These are phyloP conservation scores for Pangasius macronema DNA, from an alignment of 2,797 vertebrate genomes.

Conservation along the genomic window DNA sequence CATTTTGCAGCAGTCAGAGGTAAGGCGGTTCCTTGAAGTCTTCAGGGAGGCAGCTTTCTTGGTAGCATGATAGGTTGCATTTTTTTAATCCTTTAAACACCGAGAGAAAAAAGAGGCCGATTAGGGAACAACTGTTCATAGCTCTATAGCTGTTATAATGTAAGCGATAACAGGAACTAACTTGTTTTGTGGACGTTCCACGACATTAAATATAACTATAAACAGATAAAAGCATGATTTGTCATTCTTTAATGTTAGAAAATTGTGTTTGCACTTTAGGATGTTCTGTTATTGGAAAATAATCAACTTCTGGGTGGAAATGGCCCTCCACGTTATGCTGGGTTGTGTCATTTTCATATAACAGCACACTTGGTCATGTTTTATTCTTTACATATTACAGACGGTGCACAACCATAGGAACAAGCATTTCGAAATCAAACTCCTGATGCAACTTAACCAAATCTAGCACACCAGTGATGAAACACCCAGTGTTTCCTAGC, in stretches of 20 bases:
- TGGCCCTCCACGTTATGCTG: neutral
- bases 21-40: neutral
- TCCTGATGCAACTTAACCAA: neutral
- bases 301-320: neutral
- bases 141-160: neutral
- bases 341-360: neutral
- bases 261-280: neutral
- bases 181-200: neutral
- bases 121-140: neutral
- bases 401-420: neutral
- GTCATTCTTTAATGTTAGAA: neutral
- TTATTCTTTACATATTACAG: neutral
- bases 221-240: neutral
- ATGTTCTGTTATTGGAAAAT: neutral
- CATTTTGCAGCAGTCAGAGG: neutral
- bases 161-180: slow-evolving; percentile 3
- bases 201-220: neutral
- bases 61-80: neutral
- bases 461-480: neutral
- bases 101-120: neutral
- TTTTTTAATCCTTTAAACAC: neutral
- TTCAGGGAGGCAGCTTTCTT: neutral
- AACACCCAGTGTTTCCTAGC: neutral
- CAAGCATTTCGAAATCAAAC: neutral
- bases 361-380: neutral